Conservation (phyloP, 2,888 invertebrate genomes). For the Eristalinus sepulchralis region DNA sequence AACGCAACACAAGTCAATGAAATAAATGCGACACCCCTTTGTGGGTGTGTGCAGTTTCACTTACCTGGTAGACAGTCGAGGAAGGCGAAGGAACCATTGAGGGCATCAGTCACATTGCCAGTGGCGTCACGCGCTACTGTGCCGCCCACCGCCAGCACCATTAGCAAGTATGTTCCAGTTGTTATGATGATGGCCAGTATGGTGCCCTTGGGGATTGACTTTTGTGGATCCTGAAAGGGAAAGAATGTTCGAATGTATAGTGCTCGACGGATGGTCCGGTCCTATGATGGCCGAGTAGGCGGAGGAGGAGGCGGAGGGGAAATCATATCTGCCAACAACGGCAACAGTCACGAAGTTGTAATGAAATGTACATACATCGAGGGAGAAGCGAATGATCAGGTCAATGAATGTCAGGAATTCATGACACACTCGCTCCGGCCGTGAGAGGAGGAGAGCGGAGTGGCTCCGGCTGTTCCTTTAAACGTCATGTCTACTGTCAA, state of each 20-base stretch:
- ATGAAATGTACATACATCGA: too few species aligned
- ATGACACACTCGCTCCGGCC: too few species aligned
- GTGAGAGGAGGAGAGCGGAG: too few species aligned
- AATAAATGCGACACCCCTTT: neutral
- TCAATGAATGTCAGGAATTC: too few species aligned
- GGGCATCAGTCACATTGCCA: constrained; percentile 84
- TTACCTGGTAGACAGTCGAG: constrained; percentile 82
- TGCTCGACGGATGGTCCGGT: neutral
- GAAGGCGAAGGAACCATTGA: constrained; percentile 82
- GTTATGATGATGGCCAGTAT: constrained; percentile 94
- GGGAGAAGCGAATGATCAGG: too few species aligned
- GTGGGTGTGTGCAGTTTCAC: neutral
- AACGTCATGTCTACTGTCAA: too few species aligned
- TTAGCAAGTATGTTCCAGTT: constrained; percentile 91
- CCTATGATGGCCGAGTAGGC: too few species aligned
- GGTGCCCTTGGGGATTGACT: constrained; percentile 95
- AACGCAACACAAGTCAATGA: constrained; percentile 38
- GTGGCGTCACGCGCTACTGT: constrained; percentile 90
- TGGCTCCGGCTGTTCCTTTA: too few species aligned
- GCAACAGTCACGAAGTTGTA: neutral
- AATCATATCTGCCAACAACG: neutral
- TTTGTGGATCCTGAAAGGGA: constrained; percentile 88
- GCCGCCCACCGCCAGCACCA: constrained; percentile 90
- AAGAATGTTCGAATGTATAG: constrained; percentile 8
- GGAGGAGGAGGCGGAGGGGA: neutral